phyloP scores from a whole-genome alignment of 2,888 invertebrate species.

The Limnephilus rhombicus region DNA sequence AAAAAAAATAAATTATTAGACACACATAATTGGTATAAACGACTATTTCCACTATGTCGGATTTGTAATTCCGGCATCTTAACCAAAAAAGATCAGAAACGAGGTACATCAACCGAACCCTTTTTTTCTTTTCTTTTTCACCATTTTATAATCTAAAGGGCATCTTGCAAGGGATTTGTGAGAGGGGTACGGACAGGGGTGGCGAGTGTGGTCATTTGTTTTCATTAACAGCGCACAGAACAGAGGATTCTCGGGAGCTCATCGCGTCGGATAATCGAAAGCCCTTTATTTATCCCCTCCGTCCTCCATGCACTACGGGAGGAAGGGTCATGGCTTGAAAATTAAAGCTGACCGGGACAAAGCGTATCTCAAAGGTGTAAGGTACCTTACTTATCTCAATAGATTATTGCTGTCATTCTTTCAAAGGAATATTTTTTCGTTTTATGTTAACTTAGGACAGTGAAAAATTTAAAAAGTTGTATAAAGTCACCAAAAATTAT shows the following conservation, averaged over 20 bases:
- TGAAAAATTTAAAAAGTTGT: no score
- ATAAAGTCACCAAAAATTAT: no score
- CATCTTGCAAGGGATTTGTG: not conserved
- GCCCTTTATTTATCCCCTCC: not conserved
- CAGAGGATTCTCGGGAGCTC: not conserved
- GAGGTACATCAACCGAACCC: not conserved
- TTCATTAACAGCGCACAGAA: conserved; percentile 21
- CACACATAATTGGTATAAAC: not conserved
- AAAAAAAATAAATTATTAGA: no score
- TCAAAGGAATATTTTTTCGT: no score
- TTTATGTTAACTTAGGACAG: no score
- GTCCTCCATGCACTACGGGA: not conserved
- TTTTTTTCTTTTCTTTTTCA: not conserved
- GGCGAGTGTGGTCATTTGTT: conserved; percentile 29
- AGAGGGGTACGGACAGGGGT: not conserved
- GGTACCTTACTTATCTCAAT: not conserved
- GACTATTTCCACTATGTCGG: not conserved
- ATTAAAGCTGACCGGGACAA: no score
- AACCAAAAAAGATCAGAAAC: not conserved
- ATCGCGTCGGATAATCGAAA: conserved; percentile 39
- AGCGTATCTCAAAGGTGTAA: not conserved
- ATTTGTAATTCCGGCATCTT: not conserved
- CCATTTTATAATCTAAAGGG: not conserved
- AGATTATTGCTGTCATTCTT: not conserved
- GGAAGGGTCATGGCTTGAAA: no score